These are phyloP conservation scores for Enteromius unitaeniatus DNA, from an alignment of 2,797 vertebrate species.

Conservation along the genomic window DNA sequence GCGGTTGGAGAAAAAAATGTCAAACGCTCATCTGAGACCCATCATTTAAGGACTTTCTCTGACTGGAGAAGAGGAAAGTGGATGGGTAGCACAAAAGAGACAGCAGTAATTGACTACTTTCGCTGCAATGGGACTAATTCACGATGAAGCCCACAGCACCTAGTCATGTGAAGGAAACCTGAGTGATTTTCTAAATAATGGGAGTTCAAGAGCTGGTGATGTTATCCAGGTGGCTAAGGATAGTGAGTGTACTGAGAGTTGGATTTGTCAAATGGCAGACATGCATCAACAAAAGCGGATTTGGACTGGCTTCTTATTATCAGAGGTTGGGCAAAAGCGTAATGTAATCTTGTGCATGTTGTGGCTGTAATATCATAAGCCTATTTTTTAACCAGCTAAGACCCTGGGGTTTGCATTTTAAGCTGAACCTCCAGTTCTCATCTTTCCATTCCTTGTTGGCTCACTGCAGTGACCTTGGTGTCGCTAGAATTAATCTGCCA, in stretches of 20 bases:
- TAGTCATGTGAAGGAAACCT: slow-evolving; percentile 32
- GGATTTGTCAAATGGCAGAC: slow-evolving; percentile 37
- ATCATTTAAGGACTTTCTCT: slow-evolving; percentile 66
- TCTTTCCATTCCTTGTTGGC: background rate
- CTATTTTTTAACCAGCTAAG: background rate
- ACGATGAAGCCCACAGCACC: slow-evolving; percentile 36
- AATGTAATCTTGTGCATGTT: slow-evolving; percentile 22
- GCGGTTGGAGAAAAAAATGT: slow-evolving; percentile 63
- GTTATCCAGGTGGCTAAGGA: slow-evolving; percentile 15
- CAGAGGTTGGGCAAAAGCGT: background rate
- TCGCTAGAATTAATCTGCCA: slow-evolving; percentile 13
- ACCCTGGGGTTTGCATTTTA: slow-evolving; percentile 2
- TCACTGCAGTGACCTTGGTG: slow-evolving; percentile 10
- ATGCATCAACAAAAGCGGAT: slow-evolving; percentile 15
- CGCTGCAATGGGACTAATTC: slow-evolving; percentile 46
- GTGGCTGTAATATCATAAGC: slow-evolving; percentile 29
- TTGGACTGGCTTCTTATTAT: slow-evolving; percentile 23
- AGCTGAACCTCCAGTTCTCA: slow-evolving; percentile 9
- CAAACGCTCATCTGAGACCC: slow-evolving; percentile 62
- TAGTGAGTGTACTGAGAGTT: background rate
- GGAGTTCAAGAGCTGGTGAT: slow-evolving; percentile 34
- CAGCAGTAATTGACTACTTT: slow-evolving; percentile 40
- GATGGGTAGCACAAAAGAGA: slow-evolving; percentile 38
- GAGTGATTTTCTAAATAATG: slow-evolving; percentile 49
- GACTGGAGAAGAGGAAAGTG: slow-evolving; percentile 53